Evolutionary conservation across 2,113 vertebrate genomes (phyloP), one percentile per base, ranked within the genome.

Genomic region (Crocuta crocuta): DNA sequence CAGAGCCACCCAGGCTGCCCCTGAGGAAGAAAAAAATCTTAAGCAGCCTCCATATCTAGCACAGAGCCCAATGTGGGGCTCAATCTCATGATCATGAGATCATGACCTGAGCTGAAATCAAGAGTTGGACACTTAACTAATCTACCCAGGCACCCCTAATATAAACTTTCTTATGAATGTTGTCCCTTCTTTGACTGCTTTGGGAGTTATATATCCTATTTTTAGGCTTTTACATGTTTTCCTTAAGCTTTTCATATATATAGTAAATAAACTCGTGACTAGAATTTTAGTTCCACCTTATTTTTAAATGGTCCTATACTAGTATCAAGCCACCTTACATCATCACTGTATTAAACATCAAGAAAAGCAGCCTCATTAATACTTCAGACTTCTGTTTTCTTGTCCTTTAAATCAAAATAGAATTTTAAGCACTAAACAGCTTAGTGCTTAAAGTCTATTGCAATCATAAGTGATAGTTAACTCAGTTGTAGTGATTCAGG

Each of bases 241-340:
- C 61, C n/a, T 82, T 90, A 91, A n/a, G 63, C 24, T 86, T 93
- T 91, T 81, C 85, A 94, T 81, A 91, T 50, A 90, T 2, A 53
- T 1, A 80, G 61, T 12, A 76, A 95, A 88, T 55, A 71, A 91
- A 23, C 33, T 39, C 74, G 70, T 26, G n/a, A 43, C 86, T 39
- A 68, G 43, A 92, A 92, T 76, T 91, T 96, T 55, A 66, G 35
- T 81, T 65, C 45, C 7, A 86, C 16, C 66, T 89, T 53, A 61
- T 85, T 92, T 96, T 94, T 16, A 89, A 71, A 61, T 12, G 7
- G 4, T 74, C 19, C 45, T 86, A 5, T 74, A 39, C 50, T 24
- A 86, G 71, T 68, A 83, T 61, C 15, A 86, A 66, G 45, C 48
- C 96, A 89, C 45, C 39, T 92, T 79, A 66, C 5, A 94, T 73